phyloP scores from a whole-genome alignment of 2,797 vertebrate species.

The Squalus acanthias region DNA sequence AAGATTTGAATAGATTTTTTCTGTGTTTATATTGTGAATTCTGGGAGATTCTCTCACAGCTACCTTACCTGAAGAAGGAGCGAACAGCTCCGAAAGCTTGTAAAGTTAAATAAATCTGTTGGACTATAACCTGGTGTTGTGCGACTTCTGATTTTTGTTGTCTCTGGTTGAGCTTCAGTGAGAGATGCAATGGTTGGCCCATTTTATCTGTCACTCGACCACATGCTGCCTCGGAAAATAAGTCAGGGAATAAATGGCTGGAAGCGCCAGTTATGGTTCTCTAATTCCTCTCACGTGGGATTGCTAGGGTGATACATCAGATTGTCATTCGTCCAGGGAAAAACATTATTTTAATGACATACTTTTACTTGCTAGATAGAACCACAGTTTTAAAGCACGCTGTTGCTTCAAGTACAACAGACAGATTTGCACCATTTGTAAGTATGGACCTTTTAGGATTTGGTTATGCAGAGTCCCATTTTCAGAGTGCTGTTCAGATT shows the following conservation, averaged over 20 bases:
- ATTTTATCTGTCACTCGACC: neutral
- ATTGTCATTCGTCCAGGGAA: neutral
- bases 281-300: neutral
- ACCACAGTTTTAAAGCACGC: neutral
- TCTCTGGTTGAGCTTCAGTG: neutral
- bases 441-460: neutral
- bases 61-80: no score
- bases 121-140: no score
- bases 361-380: neutral
- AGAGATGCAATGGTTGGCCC: neutral
- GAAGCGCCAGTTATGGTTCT: neutral
- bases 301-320: neutral
- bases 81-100: no score
- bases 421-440: neutral
- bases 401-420: neutral
- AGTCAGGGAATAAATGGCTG: neutral
- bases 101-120: no score
- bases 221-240: neutral
- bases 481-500: neutral
- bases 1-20: no score
- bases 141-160: neutral
- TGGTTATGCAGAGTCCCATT: neutral
- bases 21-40: no score
- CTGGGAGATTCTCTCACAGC: no score
- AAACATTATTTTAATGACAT: neutral